Evolutionary conservation across 2,888 invertebrate genomes (phyloP).

Genomic region (Microdon myrmicae): DNA sequence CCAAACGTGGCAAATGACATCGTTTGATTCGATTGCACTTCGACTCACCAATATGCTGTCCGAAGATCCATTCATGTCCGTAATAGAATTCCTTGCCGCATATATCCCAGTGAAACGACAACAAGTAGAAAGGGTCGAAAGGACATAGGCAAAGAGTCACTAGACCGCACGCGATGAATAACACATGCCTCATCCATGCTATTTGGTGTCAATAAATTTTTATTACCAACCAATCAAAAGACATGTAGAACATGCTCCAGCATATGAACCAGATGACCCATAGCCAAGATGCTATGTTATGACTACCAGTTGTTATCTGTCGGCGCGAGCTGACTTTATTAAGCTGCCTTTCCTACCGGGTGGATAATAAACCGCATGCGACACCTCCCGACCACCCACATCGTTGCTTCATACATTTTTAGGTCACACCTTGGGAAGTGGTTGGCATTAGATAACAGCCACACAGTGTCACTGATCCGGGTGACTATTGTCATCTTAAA

Average conservation of each 20-base stretch:
- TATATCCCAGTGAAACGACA: neutral
- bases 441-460: conserved; percentile 6
- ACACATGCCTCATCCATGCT: conserved; percentile 7
- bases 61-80: conserved; percentile 7
- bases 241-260: conserved; percentile 2
- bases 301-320: too few species aligned
- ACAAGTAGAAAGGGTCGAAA: neutral
- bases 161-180: conserved; percentile 3
- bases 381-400: neutral
- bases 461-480: too few species aligned
- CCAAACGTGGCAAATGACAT: neutral
- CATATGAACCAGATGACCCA: too few species aligned
- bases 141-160: too few species aligned
- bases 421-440: conserved; percentile 7
- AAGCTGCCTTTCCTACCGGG: conserved; percentile 18
- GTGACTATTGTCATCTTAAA: too few species aligned
- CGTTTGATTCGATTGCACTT: conserved; percentile 1
- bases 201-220: conserved; percentile 12
- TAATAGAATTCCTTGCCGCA: conserved; percentile 23
- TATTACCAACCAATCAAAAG: conserved; percentile 10
- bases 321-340: conserved; percentile 32
- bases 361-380: conserved; percentile 1
- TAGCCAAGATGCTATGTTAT: too few species aligned
- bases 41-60: neutral
- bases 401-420: conserved; percentile 4